phyloP scores from a whole-genome alignment of 2,113 vertebrate species.

The Donacobius atricapilla region DNA sequence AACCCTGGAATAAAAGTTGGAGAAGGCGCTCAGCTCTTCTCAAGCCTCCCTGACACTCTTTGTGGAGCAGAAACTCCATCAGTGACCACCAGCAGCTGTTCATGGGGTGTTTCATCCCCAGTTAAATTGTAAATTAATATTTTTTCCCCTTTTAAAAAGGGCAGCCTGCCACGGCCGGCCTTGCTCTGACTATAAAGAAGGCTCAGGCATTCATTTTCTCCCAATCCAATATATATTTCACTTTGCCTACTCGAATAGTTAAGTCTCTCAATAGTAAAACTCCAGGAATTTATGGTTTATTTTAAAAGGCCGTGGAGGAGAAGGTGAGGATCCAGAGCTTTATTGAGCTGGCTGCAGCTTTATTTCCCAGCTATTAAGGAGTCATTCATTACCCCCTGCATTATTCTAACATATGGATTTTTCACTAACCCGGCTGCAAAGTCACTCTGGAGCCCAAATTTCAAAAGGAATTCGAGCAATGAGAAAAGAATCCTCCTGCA shows the following conservation, averaged over 20 bases:
- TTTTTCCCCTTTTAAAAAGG: background rate
- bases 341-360: slow-evolving; percentile 26
- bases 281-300: slow-evolving; percentile 36
- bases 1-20: background rate
- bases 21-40: background rate
- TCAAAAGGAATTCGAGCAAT: background rate
- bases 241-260: slow-evolving; percentile 1
- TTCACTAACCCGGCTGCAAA: slow-evolving; percentile 32
- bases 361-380: slow-evolving; percentile 47
- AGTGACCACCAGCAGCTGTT: background rate
- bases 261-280: slow-evolving; percentile 36
- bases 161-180: background rate
- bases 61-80: background rate
- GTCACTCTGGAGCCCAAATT: background rate
- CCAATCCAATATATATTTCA: background rate
- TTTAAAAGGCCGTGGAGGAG: slow-evolving; percentile 21
- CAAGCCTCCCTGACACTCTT: background rate
- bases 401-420: slow-evolving; percentile 47
- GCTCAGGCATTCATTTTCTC: background rate
- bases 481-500: background rate
- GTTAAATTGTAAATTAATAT: background rate
- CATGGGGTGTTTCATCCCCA: background rate
- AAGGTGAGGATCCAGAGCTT: slow-evolving; percentile 17
- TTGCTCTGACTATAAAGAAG: background rate
- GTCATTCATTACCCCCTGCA: slow-evolving; percentile 11